These are phyloP conservation scores for Crocidura indochinensis DNA, from an alignment of 2,797 vertebrate genomes.

Conservation along the genomic window DNA sequence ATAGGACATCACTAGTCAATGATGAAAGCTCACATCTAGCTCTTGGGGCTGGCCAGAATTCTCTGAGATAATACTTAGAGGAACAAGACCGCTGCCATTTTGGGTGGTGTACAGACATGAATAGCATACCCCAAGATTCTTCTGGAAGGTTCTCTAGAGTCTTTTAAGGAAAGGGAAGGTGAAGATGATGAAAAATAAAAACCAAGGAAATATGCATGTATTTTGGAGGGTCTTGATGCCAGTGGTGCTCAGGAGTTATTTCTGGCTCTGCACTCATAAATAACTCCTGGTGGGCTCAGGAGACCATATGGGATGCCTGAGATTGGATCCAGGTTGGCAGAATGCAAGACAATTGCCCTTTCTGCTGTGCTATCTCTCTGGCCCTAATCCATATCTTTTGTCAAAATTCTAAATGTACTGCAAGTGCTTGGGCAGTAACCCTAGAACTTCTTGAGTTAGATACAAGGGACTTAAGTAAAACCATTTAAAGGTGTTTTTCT, in stretches of 20 bases:
- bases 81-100: background rate
- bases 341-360: too few relatives aligned
- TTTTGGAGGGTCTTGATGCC: background rate
- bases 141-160: slow-evolving; percentile 34
- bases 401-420: background rate
- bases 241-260: too few relatives aligned
- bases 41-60: too few relatives aligned
- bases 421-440: background rate
- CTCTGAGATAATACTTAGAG: background rate
- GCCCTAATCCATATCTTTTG: background rate
- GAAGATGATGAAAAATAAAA: slow-evolving; percentile 16
- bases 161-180: background rate
- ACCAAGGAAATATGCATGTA: background rate
- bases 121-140: background rate
- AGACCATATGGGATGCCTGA: too few relatives aligned
- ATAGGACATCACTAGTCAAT: background rate
- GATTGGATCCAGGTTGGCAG: too few relatives aligned
- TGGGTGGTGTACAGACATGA: background rate
- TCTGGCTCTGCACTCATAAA: too few relatives aligned
- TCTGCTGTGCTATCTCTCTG: too few relatives aligned
- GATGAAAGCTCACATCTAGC: background rate
- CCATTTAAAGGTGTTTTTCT: background rate
- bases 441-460: background rate
- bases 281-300: too few relatives aligned
- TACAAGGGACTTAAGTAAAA: background rate